Percentiles rank a stretch among this genome's conserved stretches.
Conservation (phyloP, 2,888 invertebrate species). For the Scaptomyza flava region DNA sequence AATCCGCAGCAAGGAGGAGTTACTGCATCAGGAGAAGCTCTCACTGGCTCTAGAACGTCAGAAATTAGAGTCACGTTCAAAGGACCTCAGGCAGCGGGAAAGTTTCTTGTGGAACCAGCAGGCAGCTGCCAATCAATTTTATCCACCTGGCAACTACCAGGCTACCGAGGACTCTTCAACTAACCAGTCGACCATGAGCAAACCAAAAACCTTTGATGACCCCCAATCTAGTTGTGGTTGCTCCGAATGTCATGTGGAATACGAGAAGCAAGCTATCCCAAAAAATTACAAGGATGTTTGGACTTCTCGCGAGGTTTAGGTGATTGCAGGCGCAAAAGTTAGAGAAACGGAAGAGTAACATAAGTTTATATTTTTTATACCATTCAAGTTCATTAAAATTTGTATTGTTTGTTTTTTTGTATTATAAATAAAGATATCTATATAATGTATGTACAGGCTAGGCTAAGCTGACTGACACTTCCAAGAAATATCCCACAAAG, state of each 20-base stretch:
- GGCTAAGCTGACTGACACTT: too few relatives aligned
- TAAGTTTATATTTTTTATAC: not conserved
- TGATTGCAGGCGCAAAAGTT: not conserved
- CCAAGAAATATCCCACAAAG: too few relatives aligned
- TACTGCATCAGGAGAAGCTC: slow-evolving; percentile 10
- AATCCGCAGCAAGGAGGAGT: slow-evolving; percentile 11
- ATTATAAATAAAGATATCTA: not conserved
- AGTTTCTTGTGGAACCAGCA: slow-evolving; percentile 6
- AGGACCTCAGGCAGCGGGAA: slow-evolving; percentile 24
- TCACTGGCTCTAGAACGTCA: not conserved
- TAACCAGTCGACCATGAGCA: not conserved
- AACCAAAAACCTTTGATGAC: not conserved
- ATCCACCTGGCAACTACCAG: not conserved
- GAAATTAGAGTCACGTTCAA: slow-evolving; percentile 9
- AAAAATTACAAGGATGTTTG: not conserved
- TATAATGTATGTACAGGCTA: too few relatives aligned
- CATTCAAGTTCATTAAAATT: not conserved
- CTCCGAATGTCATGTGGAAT: slow-evolving; percentile 16
- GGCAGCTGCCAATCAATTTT: not conserved
- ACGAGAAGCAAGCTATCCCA: not conserved
- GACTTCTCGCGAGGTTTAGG: not conserved
- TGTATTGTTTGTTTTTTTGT: not conserved
- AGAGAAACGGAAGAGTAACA: too few relatives aligned
- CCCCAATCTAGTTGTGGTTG: slow-evolving; percentile 12
- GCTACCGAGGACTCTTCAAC: not conserved